Evolutionary conservation across 2,888 invertebrate genomes (phyloP).

Genomic region (Ceratothoa steindachneri): DNA sequence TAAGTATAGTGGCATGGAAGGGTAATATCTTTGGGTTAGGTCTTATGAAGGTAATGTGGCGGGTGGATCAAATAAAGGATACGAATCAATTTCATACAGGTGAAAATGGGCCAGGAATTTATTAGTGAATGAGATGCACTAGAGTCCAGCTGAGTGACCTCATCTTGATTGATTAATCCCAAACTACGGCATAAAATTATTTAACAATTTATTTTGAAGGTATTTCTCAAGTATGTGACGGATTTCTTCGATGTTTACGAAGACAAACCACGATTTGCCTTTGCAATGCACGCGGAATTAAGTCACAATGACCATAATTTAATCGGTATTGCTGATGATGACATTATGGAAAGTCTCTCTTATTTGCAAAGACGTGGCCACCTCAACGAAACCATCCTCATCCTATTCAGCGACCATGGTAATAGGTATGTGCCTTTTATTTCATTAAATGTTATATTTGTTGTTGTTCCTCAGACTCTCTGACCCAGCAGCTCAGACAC

Average conservation of each 20-base stretch:
- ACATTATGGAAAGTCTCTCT: conserved; percentile 60
- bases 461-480: neutral
- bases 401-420: conserved; percentile 92
- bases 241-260: conserved; percentile 62
- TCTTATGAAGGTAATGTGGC: too few relatives aligned
- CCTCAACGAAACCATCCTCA: conserved; percentile 73
- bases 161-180: too few relatives aligned
- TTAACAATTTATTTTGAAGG: too few relatives aligned
- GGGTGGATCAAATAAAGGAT: too few relatives aligned
- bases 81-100: too few relatives aligned
- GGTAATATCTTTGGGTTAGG: too few relatives aligned
- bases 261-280: conserved; percentile 70
- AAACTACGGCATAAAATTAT: too few relatives aligned
- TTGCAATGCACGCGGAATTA: conserved; percentile 83
- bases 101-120: too few relatives aligned
- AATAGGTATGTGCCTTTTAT: conserved; percentile 71
- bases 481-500: too few relatives aligned
- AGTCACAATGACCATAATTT: conserved; percentile 81
- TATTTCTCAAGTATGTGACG: conserved; percentile 58
- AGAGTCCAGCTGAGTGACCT: too few relatives aligned
- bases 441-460: conserved; percentile 7
- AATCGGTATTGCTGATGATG: conserved; percentile 72
- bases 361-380: conserved; percentile 61
- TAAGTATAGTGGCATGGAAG: too few relatives aligned
- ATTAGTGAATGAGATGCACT: too few relatives aligned